Evolutionary conservation across 2,797 vertebrate species (phyloP).

Genomic region (Nannoperca obscura): DNA sequence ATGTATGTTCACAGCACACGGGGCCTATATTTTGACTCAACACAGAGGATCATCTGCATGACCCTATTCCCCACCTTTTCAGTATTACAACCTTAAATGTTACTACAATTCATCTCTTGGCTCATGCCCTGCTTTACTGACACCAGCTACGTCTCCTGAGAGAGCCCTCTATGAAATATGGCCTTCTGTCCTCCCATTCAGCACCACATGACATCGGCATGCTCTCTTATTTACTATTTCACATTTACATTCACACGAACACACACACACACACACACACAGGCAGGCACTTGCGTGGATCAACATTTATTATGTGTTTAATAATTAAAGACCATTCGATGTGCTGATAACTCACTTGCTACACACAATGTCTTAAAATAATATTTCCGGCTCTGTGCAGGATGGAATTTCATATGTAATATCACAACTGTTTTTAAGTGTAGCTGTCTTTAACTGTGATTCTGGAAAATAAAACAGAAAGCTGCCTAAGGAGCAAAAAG

Average conservation of each 20-base stretch:
- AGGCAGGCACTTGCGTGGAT: slow-evolving; percentile 1
- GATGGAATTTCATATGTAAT: slow-evolving; percentile 11
- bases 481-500: slow-evolving; percentile 1
- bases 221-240: slow-evolving; percentile 21
- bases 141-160: slow-evolving; percentile 34
- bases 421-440: slow-evolving; percentile 2
- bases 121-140: slow-evolving; percentile 58
- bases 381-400: slow-evolving; percentile 17
- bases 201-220: slow-evolving; percentile 35
- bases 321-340: slow-evolving; percentile 61
- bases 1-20: neutral
- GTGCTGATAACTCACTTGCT: slow-evolving; percentile 42
- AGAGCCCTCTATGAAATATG: slow-evolving; percentile 57
- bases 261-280: neutral
- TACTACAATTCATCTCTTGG: slow-evolving; percentile 53
- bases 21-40: slow-evolving; percentile 31
- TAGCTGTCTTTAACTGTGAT: slow-evolving; percentile 5
- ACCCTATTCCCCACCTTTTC: slow-evolving; percentile 29
- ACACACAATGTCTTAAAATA: slow-evolving; percentile 39
- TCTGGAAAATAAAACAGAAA: slow-evolving; percentile 32
- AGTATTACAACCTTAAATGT: slow-evolving; percentile 30
- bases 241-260: slow-evolving; percentile 6
- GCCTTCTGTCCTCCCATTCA: slow-evolving; percentile 25
- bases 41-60: slow-evolving; percentile 5
- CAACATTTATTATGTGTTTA: slow-evolving; percentile 56